A percentile compares a stretch with the other conserved stretches of the same genome.
Conservation (phyloP, 2,888 invertebrate species). For the Parthenolecanium corni region DNA sequence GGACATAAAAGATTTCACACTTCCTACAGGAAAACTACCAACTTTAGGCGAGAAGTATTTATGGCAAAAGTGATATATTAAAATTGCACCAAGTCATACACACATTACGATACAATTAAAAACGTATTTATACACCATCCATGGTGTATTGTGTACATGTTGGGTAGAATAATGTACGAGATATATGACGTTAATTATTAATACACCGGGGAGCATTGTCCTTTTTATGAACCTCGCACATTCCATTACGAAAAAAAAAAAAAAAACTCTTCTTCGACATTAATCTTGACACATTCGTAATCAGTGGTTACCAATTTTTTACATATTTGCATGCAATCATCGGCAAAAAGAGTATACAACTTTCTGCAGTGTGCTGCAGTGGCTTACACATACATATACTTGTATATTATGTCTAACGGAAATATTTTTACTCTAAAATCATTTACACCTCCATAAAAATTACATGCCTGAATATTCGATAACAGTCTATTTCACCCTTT, state of each 20-base stretch:
- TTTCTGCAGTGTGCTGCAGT: too few species aligned
- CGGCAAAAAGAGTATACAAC: too few species aligned
- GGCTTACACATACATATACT: too few species aligned
- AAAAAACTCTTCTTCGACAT: conserved; percentile 17
- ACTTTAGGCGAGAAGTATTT: background rate
- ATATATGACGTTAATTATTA: conserved; percentile 16
- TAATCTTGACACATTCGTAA: conserved; percentile 9
- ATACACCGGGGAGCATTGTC: conserved; percentile 14
- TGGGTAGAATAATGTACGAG: too few species aligned
- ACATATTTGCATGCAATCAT: background rate
- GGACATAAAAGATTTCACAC: too few species aligned
- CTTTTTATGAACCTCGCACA: conserved; percentile 22
- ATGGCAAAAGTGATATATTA: background rate
- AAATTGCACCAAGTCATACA: background rate
- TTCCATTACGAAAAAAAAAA: conserved; percentile 22
- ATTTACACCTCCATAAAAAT: too few species aligned
- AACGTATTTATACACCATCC: background rate
- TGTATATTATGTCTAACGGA: too few species aligned
- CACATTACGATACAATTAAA: conserved; percentile 6
- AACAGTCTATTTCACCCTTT: too few species aligned
- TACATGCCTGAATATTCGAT: too few species aligned
- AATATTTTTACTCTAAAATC: too few species aligned
- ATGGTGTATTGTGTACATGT: background rate
- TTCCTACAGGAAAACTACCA: background rate
- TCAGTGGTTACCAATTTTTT: background rate